Evolutionary conservation across 2,113 vertebrate genomes (phyloP).

Genomic region (Sciurus niger): DNA sequence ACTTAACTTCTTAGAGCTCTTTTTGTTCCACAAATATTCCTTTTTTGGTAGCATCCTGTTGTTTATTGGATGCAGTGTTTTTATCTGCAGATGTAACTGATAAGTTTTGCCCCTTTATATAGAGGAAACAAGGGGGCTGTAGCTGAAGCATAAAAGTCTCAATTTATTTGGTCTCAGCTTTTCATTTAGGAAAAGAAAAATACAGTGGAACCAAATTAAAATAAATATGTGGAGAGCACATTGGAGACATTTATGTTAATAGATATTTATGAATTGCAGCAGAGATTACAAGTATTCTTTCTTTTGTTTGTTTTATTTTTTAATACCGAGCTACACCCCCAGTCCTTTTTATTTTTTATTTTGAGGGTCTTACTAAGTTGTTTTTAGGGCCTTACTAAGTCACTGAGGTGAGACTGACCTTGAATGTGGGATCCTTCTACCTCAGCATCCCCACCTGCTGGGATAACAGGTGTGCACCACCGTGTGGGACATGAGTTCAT

Average conservation of each 20-base stretch:
- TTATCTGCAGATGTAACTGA: background rate
- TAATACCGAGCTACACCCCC: background rate
- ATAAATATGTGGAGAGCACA: background rate
- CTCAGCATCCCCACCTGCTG: background rate
- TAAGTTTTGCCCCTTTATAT: background rate
- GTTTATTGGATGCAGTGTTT: background rate
- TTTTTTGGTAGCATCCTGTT: constrained; percentile 22
- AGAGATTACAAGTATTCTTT: background rate
- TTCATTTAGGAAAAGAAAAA: background rate
- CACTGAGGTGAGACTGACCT: background rate
- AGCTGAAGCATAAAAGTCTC: background rate
- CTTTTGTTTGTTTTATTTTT: background rate
- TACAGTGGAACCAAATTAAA: constrained; percentile 11
- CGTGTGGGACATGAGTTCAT: background rate
- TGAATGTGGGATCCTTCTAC: background rate
- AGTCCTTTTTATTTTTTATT: background rate
- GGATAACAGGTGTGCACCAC: background rate
- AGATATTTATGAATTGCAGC: background rate
- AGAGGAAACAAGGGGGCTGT: background rate
- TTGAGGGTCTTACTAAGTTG: background rate
- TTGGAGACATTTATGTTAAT: background rate
- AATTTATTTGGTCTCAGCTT: background rate
- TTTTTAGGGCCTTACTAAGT: background rate
- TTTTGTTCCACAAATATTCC: background rate
- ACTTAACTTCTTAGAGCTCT: background rate